Percentiles rank a stretch among this genome's conserved stretches.
These are phyloP conservation scores for Gallirallus australis DNA, from an alignment of 2,797 vertebrate genomes.

Conservation along the genomic window DNA sequence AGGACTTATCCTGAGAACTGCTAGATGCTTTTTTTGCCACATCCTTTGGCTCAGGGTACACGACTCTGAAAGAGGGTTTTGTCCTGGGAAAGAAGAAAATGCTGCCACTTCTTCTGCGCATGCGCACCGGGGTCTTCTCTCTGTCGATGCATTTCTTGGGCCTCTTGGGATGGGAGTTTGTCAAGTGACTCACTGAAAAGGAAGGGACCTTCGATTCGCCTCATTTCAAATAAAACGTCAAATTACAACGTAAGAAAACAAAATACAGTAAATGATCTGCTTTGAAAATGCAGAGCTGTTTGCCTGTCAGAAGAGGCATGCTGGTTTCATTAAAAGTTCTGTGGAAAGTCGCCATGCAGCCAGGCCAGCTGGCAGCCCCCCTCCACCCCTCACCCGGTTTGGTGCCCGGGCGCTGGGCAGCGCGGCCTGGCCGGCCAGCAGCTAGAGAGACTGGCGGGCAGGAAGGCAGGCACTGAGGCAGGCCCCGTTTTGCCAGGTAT, in stretches of 20 bases:
- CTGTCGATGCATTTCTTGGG: background rate
- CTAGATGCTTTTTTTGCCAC: background rate
- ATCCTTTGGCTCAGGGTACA: background rate
- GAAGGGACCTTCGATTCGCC: fast-evolving
- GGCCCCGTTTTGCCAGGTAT: background rate
- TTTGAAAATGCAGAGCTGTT: background rate
- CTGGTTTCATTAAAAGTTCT: background rate
- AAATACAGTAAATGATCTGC: background rate
- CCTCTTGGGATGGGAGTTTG: background rate
- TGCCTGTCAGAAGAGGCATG: background rate
- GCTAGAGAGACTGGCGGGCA: fast-evolving
- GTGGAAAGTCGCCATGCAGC: background rate
- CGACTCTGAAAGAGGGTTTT: background rate
- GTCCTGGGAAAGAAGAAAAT: background rate
- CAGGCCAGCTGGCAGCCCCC: background rate
- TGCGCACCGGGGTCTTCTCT: background rate
- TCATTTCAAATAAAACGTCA: background rate
- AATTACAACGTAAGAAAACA: background rate
- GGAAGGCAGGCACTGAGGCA: background rate
- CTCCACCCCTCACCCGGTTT: too few relatives aligned
- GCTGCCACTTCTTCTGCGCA: background rate
- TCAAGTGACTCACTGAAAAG: background rate
- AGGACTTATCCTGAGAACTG: background rate
- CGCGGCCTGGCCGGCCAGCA: fast-evolving
- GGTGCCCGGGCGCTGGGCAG: fast-evolving